Evolutionary conservation across 2,888 invertebrate species (phyloP), one percentile per base, ranked within the genome.

Genomic region (Microplitis deprimator): DNA sequence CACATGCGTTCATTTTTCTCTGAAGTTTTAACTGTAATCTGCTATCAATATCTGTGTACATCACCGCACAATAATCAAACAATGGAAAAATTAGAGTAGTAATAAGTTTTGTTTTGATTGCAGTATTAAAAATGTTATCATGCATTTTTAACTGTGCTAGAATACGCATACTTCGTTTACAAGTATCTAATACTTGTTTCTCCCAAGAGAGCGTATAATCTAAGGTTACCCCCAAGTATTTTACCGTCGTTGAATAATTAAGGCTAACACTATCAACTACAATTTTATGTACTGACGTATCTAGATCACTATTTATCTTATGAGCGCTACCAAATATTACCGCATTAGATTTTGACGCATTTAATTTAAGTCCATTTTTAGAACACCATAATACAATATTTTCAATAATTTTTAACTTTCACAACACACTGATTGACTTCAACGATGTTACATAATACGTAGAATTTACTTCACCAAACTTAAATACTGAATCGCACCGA

Each of bases 281-380:
- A 20, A 20, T 20, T 20, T 20, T 20, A 20, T 20, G 20, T 20
- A 20, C 1, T 20, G 20, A 64, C 17, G 17, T 8, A n/a, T 20
- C n/a, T 64, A 16, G 1, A 64, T 3, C 1, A 41, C 17, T 50
- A 67, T 20, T 20, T 20, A 20, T 20, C 1, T 20, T 20, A 20
- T 20, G 20, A 1, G 20, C 1, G 1, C 20, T 20, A 20, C 20
- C 20, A 20, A 20, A 20, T 20, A 20, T 20, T 20, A 20, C 1
- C 20, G 73, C 77, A 75, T 72, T 70, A 77, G 77, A 78, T 77
- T 78, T 80, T 80, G 80, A 5, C 5, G 61, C 62, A 39, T 72
- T 72, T 6, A 72, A 16, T n/a, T 7, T 8, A 1, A 72, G 72
- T 5, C 39, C 17, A 39, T 72, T 72, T 1, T 7, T 17, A 1